A percentile compares a stretch with the other conserved stretches of the same genome.
These are phyloP conservation scores for Rhabdomys pumilio DNA, from an alignment of 2,797 vertebrate genomes.

Conservation along the genomic window DNA sequence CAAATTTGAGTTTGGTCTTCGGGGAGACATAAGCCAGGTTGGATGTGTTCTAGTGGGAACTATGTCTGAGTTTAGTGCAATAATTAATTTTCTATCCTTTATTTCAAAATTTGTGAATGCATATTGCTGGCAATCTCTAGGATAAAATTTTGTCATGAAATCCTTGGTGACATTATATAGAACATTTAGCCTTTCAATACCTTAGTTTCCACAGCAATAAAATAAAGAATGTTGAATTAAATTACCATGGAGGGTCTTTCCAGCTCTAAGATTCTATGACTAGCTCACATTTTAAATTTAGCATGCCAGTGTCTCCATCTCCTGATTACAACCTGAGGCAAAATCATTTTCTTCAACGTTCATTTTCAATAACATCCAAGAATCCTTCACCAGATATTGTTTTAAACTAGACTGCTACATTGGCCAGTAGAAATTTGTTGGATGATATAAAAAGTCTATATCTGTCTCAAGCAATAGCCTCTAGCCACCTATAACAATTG, in stretches of 20 bases:
- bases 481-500: neutral
- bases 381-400: constrained; percentile 63
- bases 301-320: neutral
- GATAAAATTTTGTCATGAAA: constrained; percentile 69
- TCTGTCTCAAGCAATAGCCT: neutral
- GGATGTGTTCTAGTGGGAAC: constrained; percentile 1
- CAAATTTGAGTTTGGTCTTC: constrained; percentile 11
- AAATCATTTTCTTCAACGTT: constrained; percentile 65
- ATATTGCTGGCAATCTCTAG: neutral
- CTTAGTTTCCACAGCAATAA: constrained; percentile 66
- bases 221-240: constrained; percentile 62
- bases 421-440: neutral
- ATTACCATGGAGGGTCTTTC: constrained; percentile 49
- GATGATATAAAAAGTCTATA: neutral
- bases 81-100: constrained; percentile 43
- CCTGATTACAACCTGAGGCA: constrained; percentile 73
- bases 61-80: neutral
- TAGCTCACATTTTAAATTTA: constrained; percentile 70
- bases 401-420: neutral
- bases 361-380: constrained; percentile 59
- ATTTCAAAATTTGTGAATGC: constrained; percentile 60
- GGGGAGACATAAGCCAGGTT: neutral
- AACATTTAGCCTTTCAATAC: constrained; percentile 52
- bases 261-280: constrained; percentile 62
- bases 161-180: constrained; percentile 34